These are phyloP conservation scores for Chrosomus eos DNA, from an alignment of 2,797 vertebrate genomes.

Conservation along the genomic window DNA sequence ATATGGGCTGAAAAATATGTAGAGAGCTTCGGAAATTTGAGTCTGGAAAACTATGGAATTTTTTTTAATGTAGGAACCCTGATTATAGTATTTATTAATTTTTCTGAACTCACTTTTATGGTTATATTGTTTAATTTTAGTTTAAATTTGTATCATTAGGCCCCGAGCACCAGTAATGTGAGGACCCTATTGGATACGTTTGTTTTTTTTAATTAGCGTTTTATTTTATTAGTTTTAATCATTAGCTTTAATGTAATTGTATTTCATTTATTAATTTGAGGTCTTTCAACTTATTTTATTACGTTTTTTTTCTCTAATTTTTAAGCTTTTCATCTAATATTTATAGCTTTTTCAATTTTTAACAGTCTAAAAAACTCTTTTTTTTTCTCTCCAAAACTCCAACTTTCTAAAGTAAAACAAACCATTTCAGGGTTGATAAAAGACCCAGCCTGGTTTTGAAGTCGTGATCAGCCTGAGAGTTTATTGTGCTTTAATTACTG, in stretches of 20 bases:
- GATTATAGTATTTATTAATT: no score
- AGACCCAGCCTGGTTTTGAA: not conserved
- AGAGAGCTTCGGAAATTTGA: not conserved
- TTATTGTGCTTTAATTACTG: not conserved
- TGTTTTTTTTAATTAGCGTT: not conserved
- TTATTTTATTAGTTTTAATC: not conserved
- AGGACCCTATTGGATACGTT: not conserved
- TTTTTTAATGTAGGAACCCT: no score
- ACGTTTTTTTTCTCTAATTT: no score
- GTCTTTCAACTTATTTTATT: not conserved
- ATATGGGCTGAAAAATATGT: not conserved
- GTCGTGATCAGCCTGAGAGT: not conserved
- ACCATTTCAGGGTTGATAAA: not conserved
- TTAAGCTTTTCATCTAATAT: no score
- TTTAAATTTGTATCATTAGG: not conserved
- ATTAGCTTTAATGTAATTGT: not conserved
- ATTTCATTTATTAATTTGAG: not conserved
- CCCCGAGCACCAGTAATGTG: no score
- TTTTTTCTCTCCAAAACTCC: no score
- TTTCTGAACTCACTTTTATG: no score
- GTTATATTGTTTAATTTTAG: not conserved
- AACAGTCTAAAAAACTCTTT: not conserved
- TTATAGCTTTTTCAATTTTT: not conserved
- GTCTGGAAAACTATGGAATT: no score
- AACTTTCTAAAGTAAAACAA: not conserved